Evolutionary conservation across 2,797 vertebrate genomes (phyloP).

Genomic region (Lagocephalus sceleratus): DNA sequence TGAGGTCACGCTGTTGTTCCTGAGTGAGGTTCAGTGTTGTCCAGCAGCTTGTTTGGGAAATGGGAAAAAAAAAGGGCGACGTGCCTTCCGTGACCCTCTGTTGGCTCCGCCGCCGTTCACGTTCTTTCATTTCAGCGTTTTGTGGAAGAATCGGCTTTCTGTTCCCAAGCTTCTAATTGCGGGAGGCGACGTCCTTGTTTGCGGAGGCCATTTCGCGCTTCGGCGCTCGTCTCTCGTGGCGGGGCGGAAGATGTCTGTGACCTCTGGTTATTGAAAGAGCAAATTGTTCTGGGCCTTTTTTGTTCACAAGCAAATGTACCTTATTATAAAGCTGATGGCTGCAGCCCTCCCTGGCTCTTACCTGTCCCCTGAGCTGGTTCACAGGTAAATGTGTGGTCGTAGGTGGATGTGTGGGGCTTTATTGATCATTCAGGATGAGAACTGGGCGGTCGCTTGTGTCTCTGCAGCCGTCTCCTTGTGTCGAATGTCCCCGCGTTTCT

Average conservation of each 20-base stretch:
- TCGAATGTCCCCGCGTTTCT: too few relatives aligned
- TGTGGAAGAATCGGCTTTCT: constrained; percentile 25
- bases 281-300: constrained; percentile 6
- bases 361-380: not conserved
- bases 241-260: constrained; percentile 12
- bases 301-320: not conserved
- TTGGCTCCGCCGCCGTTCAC: too few relatives aligned
- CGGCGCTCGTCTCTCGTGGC: constrained; percentile 30
- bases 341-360: not conserved
- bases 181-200: constrained; percentile 33
- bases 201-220: constrained; percentile 35
- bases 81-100: not conserved
- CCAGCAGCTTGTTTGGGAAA: not conserved
- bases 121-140: not conserved
- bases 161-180: constrained; percentile 39
- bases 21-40: not conserved
- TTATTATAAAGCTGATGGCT: not conserved
- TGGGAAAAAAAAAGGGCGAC: not conserved
- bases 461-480: too few relatives aligned
- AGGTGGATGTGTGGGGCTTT: too few relatives aligned
- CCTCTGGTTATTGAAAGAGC: constrained; percentile 9
- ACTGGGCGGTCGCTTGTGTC: too few relatives aligned
- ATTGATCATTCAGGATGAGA: too few relatives aligned
- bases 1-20: not conserved
- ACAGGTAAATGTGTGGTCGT: too few relatives aligned